Base-by-base conservation (phyloP, 2,113 vertebrate genomes). In the Gymnorhina tibicen region DNA sequence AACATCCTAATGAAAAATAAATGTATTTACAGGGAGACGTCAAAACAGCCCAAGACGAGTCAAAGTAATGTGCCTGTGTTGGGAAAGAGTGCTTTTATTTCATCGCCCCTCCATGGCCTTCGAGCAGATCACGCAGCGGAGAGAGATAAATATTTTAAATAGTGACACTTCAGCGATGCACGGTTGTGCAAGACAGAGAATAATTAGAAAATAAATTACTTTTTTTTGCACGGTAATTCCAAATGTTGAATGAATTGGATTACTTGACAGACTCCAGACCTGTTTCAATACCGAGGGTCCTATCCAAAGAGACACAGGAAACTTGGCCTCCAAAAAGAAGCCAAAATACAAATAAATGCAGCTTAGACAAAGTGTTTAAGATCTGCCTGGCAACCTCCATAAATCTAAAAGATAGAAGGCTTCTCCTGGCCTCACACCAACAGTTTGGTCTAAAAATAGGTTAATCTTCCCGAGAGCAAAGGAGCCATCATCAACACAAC, bases 121-220 rank as follows among this genome's bases (percentile, higher is more conserved):
- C 80, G 67, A 90, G 95, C 97, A 93, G 97, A 97, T 98, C 98
- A 97, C 62, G 92, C 92, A 91, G 97, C 20, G 4, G 91, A 94
- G 88, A 98, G 95, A 98, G 96, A 98, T 98, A 98, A 98, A 98
- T 98, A 98, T 98, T 98, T 98, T 97, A 98, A 98, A 98, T 94
- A 98, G 98, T 78, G 87, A 97, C 97, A 97, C 97, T 98, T 93
- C 91, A 96, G 97, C 93, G 8, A 96, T 95, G 95, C 96, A 97
- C 44, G 9, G 96, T 96, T 98, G 97, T 97, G 97, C 98, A 97
- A 98, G 97, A 98, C 97, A 98, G 98, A 97, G 97, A 98, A 98
- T 98, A 98, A 98, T 98, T 98, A 98, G 98, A 98, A 98, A 98
- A 98, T 98, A 98, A 98, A 98, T 98, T 98, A 98, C 97, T 97